Conservation (phyloP, 2,113 vertebrate genomes). For the Pseudonaja textilis region DNA sequence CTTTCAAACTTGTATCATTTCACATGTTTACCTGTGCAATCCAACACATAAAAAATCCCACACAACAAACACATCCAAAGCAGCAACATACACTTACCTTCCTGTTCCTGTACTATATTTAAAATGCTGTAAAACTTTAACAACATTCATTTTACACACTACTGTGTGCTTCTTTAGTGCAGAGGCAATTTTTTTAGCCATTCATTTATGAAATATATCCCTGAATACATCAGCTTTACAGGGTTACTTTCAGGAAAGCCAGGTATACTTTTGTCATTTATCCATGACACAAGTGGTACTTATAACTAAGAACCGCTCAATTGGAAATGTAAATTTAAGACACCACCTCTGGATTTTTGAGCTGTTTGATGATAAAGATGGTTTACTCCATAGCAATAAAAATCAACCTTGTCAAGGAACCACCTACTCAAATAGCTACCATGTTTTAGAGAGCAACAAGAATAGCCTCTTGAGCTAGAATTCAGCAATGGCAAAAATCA, state of each 20-base stretch:
- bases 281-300: not conserved
- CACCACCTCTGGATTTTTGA: slow-evolving; percentile 14
- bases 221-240: slow-evolving; percentile 34
- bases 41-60: slow-evolving; percentile 40
- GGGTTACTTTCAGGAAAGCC: slow-evolving; percentile 41
- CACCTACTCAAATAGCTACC: not conserved
- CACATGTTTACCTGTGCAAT: slow-evolving; percentile 39
- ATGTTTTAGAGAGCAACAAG: not conserved
- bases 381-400: not conserved
- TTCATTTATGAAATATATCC: slow-evolving; percentile 53
- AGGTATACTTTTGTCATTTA: not conserved
- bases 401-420: slow-evolving; percentile 17
- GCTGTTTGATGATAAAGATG: not conserved
- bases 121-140: not conserved
- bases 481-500: not conserved
- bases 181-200: slow-evolving; percentile 6
- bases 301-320: not conserved
- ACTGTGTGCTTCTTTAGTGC: slow-evolving; percentile 12
- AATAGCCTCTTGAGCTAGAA: slow-evolving; percentile 2
- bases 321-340: slow-evolving; percentile 11
- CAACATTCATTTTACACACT: not conserved
- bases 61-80: slow-evolving; percentile 39
- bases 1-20: slow-evolving; percentile 46
- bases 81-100: not conserved
- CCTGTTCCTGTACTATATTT: slow-evolving; percentile 26